These are phyloP conservation scores for Rhodeus uyekii DNA, from an alignment of 2,797 vertebrate species.

Conservation along the genomic window DNA sequence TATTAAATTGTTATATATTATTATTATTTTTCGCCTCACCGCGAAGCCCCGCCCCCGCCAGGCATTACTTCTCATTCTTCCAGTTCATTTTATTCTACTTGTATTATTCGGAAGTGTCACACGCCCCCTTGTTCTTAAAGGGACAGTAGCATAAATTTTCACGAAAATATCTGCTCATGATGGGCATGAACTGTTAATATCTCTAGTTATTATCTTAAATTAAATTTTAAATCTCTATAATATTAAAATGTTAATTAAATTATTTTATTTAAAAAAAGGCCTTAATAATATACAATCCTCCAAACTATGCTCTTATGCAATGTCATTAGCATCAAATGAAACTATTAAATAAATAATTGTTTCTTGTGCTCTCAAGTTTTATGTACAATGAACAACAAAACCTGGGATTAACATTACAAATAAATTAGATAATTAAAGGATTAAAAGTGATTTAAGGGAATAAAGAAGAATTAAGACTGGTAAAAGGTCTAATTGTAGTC, in stretches of 20 bases:
- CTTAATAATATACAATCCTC: neutral
- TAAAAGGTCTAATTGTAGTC: no score
- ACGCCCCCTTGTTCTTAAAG: conserved; percentile 56
- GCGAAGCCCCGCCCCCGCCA: neutral
- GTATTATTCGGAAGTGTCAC: neutral
- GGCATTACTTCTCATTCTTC: no score
- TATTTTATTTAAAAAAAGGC: neutral
- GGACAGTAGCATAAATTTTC: neutral
- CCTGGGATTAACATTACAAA: no score
- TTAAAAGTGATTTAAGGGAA: no score
- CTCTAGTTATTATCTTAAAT: neutral
- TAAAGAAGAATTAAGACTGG: no score
- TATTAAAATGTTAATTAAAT: neutral
- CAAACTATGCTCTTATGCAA: neutral
- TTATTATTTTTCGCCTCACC: no score
- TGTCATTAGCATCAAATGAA: neutral
- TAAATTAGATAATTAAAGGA: no score
- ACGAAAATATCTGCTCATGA: neutral
- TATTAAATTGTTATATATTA: no score
- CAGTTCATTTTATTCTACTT: neutral
- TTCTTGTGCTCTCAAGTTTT: neutral
- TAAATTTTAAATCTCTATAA: neutral
- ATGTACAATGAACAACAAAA: neutral
- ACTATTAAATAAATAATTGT: neutral
- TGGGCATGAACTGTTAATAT: neutral